A percentile compares a stretch with the other conserved stretches of the same genome.
phyloP scores from a whole-genome alignment of 2,888 invertebrate species.

The Neuroscelio doddi region DNA sequence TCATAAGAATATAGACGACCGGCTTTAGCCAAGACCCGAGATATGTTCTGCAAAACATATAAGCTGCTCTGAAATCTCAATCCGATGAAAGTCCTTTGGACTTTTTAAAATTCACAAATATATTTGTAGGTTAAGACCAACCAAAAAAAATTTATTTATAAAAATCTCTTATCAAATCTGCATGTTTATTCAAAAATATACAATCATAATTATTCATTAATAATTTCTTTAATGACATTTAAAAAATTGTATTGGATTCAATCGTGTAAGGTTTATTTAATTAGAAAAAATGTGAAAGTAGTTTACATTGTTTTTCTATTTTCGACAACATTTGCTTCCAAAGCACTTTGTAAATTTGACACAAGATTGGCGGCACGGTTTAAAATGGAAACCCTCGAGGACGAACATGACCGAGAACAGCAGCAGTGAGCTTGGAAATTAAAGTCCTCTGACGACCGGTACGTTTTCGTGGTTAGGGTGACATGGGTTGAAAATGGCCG shows the following conservation, averaged over 20 bases:
- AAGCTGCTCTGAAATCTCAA: neutral
- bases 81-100: constrained; percentile 1
- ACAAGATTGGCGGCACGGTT: constrained; percentile 33
- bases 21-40: constrained; percentile 51
- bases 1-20: constrained; percentile 70
- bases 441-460: constrained; percentile 36
- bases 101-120: constrained; percentile 3
- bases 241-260: no score
- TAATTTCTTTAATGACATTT: no score
- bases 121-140: no score
- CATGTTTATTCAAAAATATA: no score
- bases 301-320: constrained; percentile 13
- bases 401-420: constrained; percentile 30
- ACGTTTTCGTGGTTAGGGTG: constrained; percentile 38
- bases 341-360: constrained; percentile 38
- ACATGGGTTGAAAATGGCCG: constrained; percentile 64
- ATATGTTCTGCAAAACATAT: constrained; percentile 5
- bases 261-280: no score
- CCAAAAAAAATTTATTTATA: no score
- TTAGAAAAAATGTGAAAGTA: no score
- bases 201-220: no score
- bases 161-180: no score
- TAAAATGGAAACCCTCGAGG: constrained; percentile 39
- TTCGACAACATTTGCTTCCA: constrained; percentile 25
- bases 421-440: constrained; percentile 25